Conservation (phyloP, 37 sponge, comb jelly and placozoan species). For the Beroe ovata region DNA sequence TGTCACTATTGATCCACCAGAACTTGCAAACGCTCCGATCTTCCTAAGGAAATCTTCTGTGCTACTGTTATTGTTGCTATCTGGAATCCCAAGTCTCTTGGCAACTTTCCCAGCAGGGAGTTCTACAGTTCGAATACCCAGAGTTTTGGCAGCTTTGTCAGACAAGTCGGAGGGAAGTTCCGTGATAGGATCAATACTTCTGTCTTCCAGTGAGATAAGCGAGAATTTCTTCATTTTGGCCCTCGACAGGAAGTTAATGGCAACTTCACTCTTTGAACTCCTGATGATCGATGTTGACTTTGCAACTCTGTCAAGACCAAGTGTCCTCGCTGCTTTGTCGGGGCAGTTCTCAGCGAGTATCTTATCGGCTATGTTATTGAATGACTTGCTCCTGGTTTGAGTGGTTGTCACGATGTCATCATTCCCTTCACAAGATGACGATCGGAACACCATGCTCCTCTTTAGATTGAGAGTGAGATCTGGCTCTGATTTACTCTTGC, state of each 20-base stretch:
- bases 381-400: neutral
- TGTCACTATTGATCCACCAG: neutral
- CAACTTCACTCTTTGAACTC: neutral
- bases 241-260: neutral
- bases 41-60: conserved; percentile 20
- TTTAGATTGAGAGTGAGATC: too few species aligned
- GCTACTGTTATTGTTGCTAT: neutral
- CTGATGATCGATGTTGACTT: neutral
- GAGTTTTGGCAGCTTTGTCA: conserved; percentile 33
- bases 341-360: neutral
- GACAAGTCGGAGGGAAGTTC: neutral
- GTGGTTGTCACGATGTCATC: neutral
- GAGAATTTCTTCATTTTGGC: neutral
- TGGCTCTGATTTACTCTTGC: conserved; percentile 15
- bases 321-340: neutral
- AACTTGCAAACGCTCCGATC: conserved; percentile 33
- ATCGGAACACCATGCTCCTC: too few species aligned
- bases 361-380: neutral
- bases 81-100: neutral
- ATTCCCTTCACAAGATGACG: neutral
- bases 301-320: neutral
- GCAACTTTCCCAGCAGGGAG: neutral
- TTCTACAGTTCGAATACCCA: neutral
- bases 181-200: neutral
- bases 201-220: neutral